Percentiles rank a stretch among this genome's conserved stretches.
Evolutionary conservation across 1,140 invertebrate species (phyloP).

Genomic region (Psix sp.): DNA sequence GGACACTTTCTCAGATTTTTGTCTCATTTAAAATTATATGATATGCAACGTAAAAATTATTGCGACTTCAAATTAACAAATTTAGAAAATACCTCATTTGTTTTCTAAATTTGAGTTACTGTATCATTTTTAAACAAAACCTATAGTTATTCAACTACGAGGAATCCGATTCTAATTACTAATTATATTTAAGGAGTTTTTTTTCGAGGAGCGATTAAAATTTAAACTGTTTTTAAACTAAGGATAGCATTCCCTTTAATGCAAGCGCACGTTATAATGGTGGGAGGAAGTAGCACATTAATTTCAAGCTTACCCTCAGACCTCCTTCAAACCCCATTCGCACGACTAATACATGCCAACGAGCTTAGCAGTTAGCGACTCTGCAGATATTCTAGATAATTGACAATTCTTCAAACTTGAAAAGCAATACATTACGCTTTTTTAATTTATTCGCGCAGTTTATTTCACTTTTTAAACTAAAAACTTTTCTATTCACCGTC

Average conservation of each 20-base stretch:
- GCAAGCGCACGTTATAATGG: constrained; percentile 56
- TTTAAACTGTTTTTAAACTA: constrained; percentile 46
- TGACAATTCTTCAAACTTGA: constrained; percentile 39
- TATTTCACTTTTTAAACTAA: not conserved
- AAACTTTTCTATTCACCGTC: too few species aligned
- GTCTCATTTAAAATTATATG: too few species aligned
- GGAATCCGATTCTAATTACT: not conserved
- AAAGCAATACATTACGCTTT: constrained; percentile 27
- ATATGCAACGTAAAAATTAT: too few species aligned
- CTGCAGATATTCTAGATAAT: constrained; percentile 65
- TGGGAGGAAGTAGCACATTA: constrained; percentile 74
- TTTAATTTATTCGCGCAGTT: constrained; percentile 23
- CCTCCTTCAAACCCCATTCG: constrained; percentile 67
- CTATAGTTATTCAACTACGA: not conserved
- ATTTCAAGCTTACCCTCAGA: constrained; percentile 72
- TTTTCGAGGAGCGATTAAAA: constrained; percentile 44
- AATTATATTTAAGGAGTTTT: constrained; percentile 16
- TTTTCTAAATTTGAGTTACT: too few species aligned
- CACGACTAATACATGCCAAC: constrained; percentile 62
- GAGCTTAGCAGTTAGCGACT: constrained; percentile 65
- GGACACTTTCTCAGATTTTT: too few species aligned
- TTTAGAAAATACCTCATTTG: too few species aligned
- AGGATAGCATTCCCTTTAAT: constrained; percentile 56
- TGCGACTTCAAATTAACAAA: too few species aligned
- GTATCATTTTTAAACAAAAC: too few species aligned